These are phyloP conservation scores for Philonicus albiceps DNA, from an alignment of 2,888 invertebrate species.

Conservation along the genomic window DNA sequence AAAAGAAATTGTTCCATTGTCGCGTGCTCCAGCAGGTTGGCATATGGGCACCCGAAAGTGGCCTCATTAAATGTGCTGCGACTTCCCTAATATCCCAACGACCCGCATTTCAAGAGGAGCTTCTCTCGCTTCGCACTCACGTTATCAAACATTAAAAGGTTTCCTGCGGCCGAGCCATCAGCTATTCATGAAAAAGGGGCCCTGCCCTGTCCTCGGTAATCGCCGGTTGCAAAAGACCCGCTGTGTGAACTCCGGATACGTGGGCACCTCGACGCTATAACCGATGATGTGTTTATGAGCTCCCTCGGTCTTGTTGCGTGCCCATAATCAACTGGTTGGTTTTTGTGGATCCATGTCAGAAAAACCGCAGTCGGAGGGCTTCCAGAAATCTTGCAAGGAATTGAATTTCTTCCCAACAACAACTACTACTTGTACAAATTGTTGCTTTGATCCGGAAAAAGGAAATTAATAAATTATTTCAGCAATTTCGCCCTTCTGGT, in stretches of 20 bases:
- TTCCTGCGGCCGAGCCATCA: neutral
- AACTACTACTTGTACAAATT: neutral
- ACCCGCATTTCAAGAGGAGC: neutral
- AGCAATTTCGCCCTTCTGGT: neutral
- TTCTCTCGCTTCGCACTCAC: neutral
- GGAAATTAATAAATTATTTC: neutral
- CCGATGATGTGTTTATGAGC: neutral
- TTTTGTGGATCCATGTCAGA: neutral
- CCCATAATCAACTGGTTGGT: neutral
- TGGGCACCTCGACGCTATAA: neutral
- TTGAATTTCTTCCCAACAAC: neutral
- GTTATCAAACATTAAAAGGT: neutral
- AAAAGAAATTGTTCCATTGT: neutral
- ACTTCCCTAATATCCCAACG: neutral
- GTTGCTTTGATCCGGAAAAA: neutral
- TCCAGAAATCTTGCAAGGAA: neutral
- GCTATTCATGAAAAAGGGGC: neutral
- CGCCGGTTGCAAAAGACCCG: neutral
- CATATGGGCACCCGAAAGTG: neutral
- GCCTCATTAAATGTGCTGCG: neutral
- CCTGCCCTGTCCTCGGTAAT: neutral
- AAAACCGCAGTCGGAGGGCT: neutral
- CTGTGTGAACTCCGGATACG: neutral
- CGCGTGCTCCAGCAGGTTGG: neutral
- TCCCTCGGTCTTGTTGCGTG: neutral